These are phyloP conservation scores for Laticauda laticaudata DNA, from an alignment of 2,113 vertebrate genomes.

Conservation along the genomic window DNA sequence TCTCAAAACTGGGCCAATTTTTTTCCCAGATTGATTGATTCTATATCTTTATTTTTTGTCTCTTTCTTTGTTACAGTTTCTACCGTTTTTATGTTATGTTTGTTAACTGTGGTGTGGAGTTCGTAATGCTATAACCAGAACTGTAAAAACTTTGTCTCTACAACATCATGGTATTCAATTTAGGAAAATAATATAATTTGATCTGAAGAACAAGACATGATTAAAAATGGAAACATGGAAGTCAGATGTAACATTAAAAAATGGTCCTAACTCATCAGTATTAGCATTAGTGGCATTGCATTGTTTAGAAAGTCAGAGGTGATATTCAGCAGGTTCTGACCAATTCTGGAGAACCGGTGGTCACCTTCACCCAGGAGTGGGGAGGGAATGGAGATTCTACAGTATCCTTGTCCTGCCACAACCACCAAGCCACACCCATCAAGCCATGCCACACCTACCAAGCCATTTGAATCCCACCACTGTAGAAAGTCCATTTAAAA, in stretches of 20 bases:
- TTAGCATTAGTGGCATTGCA: not conserved
- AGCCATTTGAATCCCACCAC: no score
- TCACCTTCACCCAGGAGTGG: no score
- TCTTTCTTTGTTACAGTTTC: not conserved
- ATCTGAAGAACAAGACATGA: not conserved
- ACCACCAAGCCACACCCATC: no score
- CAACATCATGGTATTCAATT: not conserved
- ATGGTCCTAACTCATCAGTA: not conserved
- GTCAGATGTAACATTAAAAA: not conserved
- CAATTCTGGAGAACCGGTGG: no score
- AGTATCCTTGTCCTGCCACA: no score
- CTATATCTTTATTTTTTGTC: not conserved
- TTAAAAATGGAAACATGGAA: not conserved
- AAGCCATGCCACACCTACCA: no score
- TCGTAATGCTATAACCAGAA: not conserved
- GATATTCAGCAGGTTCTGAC: no score
- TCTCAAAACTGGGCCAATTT: not conserved
- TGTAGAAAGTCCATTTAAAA: not conserved
- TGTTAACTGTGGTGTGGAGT: not conserved
- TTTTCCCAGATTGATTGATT: not conserved
- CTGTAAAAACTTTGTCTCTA: not conserved
- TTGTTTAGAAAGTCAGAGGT: not conserved
- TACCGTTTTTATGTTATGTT: not conserved
- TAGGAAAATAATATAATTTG: not conserved
- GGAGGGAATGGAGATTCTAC: no score